A percentile compares a stretch with the other conserved stretches of the same genome.
phyloP scores from a whole-genome alignment of 2,113 vertebrate species.

The Cinclus mexicanus region DNA sequence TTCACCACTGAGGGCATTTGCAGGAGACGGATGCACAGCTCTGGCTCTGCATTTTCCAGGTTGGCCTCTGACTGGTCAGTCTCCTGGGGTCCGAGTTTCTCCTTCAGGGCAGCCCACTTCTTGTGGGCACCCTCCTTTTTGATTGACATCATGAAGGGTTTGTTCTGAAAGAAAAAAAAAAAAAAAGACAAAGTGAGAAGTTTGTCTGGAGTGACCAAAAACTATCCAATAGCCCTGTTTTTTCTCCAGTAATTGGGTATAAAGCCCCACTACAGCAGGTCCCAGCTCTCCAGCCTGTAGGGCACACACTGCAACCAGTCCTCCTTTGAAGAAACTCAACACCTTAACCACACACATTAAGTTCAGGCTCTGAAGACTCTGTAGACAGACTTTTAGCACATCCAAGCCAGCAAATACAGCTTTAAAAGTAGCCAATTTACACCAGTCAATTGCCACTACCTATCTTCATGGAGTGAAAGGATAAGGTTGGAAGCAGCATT shows the following conservation, averaged over 20 bases:
- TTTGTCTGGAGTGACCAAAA: not conserved
- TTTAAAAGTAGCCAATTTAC: constrained; percentile 29
- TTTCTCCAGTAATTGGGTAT: not conserved
- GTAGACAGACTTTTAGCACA: not conserved
- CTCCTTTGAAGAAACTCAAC: not conserved
- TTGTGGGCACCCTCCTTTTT: constrained; percentile 82
- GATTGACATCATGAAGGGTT: constrained; percentile 77
- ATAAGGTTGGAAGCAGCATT: not conserved
- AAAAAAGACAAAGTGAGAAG: not conserved
- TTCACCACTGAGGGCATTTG: constrained; percentile 95
- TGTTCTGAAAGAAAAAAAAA: constrained; percentile 20
- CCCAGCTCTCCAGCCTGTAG: not conserved
- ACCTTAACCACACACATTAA: not conserved
- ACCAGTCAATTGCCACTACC: not conserved
- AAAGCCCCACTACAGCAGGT: not conserved
- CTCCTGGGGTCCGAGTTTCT: constrained; percentile 87
- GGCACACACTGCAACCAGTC: not conserved
- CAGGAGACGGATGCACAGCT: constrained; percentile 94
- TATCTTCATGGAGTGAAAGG: constrained; percentile 2
- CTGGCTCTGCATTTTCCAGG: constrained; percentile 91
- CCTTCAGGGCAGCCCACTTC: constrained; percentile 89
- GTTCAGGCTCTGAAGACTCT: not conserved
- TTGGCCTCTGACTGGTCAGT: constrained; percentile 90
- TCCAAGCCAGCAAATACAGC: not conserved
- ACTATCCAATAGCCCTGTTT: accelerated